Evolutionary conservation across 1,140 invertebrate genomes (phyloP), one percentile per base, ranked within the genome.

Genomic region (Drosophila baimaii): DNA sequence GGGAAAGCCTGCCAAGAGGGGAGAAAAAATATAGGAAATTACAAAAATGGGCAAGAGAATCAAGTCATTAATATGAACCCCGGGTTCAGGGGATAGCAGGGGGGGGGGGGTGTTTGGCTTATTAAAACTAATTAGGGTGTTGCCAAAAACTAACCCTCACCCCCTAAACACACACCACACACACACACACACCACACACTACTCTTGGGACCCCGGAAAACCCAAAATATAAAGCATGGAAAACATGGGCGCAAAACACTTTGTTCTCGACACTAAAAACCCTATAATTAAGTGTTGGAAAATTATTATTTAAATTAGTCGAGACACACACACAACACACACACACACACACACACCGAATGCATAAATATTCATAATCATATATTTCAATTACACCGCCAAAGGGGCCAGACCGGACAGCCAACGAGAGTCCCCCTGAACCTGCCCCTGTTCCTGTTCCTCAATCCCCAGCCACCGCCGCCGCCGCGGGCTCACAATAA

Each of bases 281-380:
- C 56, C 63, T 70, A 70, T 77, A 83, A 89, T 88, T 79, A 88
- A 89, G 84, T 88, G 84, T 84, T 82, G 83, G 79, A 66, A 77
- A 82, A 83, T 77, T 80, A 84, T 88, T 89, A 84, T 88, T 89
- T 75, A 89, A 89, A 89, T 84, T 74, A 78, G 41, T 46, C 51
- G 49, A 61, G 21, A 63, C 55, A 65, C 54, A 57, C 25, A 55
- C 31, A 58, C 49, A 69, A 65, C 54, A 57, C 25, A 55, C 31
- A 58, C 49, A 69, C 33, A 65, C 19, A 62, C 17, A 46, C 51
- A 64, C 5, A 69, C 33, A 58, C 44, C 17, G 49, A 79, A 83
- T 79, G 66, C 89, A 91, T 91, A 91, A 89, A 91, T 91, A 90
- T 91, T 90, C 89, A 91, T 91, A 91, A 91, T 91, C 85, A 91